A percentile compares a stretch with the other conserved stretches of the same genome.
Conservation (phyloP, 2,888 invertebrate species). For the Drosophila birchii region DNA sequence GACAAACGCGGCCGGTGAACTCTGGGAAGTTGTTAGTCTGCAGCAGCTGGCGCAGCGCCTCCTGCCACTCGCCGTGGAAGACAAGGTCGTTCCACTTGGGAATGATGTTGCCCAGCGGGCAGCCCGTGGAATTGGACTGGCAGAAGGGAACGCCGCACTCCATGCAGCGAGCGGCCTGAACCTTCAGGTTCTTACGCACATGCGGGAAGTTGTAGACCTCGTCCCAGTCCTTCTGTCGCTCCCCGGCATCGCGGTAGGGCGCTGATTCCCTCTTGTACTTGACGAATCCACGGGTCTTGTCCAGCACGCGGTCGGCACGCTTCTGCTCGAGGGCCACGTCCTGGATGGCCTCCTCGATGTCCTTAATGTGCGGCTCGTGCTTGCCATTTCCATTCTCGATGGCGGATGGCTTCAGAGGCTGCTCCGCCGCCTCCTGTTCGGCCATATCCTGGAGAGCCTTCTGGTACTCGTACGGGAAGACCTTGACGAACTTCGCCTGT, state of each 20-base stretch:
- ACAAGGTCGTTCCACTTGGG: conserved; percentile 99
- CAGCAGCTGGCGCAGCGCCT: conserved; percentile 95
- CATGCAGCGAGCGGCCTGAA: conserved; percentile 98
- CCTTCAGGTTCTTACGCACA: conserved; percentile 94
- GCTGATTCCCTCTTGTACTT: conserved; percentile 96
- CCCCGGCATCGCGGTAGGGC: conserved; percentile 93
- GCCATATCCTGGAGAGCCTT: conserved; percentile 91
- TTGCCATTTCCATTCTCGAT: conserved; percentile 84
- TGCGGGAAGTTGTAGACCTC: conserved; percentile 96
- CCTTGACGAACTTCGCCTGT: conserved; percentile 94
- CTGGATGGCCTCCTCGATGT: conserved; percentile 95
- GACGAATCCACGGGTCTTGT: conserved; percentile 96
- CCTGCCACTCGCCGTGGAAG: conserved; percentile 97
- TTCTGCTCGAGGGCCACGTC: conserved; percentile 92
- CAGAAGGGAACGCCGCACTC: conserved; percentile 99
- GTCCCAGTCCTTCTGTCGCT: conserved; percentile 96
- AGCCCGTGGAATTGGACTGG: conserved; percentile 95
- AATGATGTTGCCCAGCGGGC: conserved; percentile 98
- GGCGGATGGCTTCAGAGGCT: conserved; percentile 64
- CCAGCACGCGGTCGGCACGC: conserved; percentile 92
- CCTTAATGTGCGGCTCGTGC: conserved; percentile 87
- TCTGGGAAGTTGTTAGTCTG: conserved; percentile 99
- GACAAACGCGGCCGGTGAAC: conserved; percentile 96
- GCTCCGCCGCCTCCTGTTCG: conserved; percentile 79
- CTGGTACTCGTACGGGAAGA: conserved; percentile 99